Conservation (phyloP, 2,797 vertebrate species). For the Pseudopleuronectes americanus region DNA sequence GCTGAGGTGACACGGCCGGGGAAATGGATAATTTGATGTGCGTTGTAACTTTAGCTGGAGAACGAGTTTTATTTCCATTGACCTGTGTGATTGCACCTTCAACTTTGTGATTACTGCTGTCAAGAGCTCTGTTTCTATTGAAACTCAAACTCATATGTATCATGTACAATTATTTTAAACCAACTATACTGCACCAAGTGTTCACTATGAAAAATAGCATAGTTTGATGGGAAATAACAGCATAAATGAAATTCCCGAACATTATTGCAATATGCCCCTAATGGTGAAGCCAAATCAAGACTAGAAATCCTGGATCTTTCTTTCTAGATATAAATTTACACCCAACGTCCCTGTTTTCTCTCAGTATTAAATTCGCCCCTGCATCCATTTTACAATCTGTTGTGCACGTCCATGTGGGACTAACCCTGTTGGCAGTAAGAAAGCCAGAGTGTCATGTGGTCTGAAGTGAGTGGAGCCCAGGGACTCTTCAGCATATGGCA, state of each 20-base stretch:
- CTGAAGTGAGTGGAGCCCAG: constrained; percentile 63
- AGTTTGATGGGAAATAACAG: constrained; percentile 1
- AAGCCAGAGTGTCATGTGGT: constrained; percentile 65
- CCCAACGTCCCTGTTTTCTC: constrained; percentile 4
- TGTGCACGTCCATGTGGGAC: constrained; percentile 40
- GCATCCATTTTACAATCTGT: constrained; percentile 10
- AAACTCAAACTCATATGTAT: constrained; percentile 24
- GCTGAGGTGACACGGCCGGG: not conserved
- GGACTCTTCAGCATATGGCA: constrained; percentile 73
- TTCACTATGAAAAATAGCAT: not conserved
- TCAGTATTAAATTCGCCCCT: not conserved
- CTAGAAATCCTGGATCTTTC: not conserved
- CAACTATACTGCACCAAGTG: not conserved
- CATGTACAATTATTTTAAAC: not conserved
- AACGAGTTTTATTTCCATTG: not conserved
- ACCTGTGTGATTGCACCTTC: not conserved
- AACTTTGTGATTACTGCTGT: not conserved
- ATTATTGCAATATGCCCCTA: not conserved
- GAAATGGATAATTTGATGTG: not conserved
- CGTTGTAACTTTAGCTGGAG: not conserved
- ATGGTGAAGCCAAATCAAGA: not conserved
- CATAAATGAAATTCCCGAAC: not conserved
- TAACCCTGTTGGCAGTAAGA: constrained; percentile 38
- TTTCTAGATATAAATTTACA: not conserved
- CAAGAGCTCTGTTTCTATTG: not conserved